phyloP scores from a whole-genome alignment of 1,140 invertebrate species.

The Drosophila burlai region DNA sequence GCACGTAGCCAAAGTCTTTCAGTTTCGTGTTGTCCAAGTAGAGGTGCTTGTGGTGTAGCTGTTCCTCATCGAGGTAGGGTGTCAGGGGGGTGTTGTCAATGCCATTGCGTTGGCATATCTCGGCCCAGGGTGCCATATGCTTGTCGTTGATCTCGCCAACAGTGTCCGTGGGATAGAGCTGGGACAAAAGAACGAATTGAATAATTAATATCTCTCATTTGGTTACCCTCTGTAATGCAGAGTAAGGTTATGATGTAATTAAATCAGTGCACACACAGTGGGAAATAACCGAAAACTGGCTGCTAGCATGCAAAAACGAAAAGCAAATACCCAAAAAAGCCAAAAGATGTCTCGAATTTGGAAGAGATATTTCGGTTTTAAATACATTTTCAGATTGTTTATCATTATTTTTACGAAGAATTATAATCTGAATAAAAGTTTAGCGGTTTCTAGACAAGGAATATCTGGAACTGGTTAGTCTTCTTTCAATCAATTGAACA shows the following conservation, averaged over 20 bases:
- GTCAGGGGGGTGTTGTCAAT: slow-evolving; percentile 94
- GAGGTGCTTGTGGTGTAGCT: slow-evolving; percentile 92
- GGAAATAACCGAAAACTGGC: background rate
- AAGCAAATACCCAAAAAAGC: background rate
- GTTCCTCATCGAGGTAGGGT: slow-evolving; percentile 93
- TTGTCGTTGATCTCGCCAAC: slow-evolving; percentile 97
- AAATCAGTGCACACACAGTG: slow-evolving; percentile 5
- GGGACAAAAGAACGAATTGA: slow-evolving; percentile 9
- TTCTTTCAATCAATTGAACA: background rate
- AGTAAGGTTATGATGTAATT: slow-evolving; percentile 16
- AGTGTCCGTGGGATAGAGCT: slow-evolving; percentile 87
- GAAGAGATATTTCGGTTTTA: background rate
- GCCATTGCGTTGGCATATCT: slow-evolving; percentile 90
- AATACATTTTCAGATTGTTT: background rate
- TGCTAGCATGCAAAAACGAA: background rate
- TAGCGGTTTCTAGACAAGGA: background rate
- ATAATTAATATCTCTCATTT: slow-evolving; percentile 7
- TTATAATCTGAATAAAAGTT: no score
- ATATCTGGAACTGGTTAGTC: background rate
- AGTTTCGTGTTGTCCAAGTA: slow-evolving; percentile 91
- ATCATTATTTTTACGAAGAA: background rate
- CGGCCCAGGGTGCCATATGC: slow-evolving; percentile 95
- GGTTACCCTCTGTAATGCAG: background rate
- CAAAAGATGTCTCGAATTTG: background rate
- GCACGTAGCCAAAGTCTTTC: slow-evolving; percentile 86